Base-by-base conservation (phyloP, 2,113 vertebrate genomes). In the Melanotaenia duboulayi region DNA sequence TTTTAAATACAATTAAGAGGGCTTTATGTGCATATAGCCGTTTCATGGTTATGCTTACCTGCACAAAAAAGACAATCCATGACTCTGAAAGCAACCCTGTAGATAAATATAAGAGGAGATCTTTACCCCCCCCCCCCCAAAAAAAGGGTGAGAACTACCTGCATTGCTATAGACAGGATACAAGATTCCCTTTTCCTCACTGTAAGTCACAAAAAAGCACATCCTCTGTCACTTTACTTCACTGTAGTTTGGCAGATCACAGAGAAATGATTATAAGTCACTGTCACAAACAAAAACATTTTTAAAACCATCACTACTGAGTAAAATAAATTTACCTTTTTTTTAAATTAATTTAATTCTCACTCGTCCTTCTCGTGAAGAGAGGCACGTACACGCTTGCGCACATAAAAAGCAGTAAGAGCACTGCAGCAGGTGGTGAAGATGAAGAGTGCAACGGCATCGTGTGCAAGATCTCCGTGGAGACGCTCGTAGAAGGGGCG, bases 401-500 rank as follows among this genome's bases (percentile, higher is more conserved):
- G 95, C 91, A 99, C 94, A 32, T 93, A 92, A 69, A 95, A 71
- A 0, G 96, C 96, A 0, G 96, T 98, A 39, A 97, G 94, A 7
- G 96, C 74, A 0, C 96, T 96, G 94, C 95, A 96, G 90, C 90
- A 92, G 19, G 94, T 92, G 0, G 96, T 96, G 83, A 96, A 81
- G 83, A 96, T 92, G 81, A 97, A 98, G 32, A 98, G 91, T 17
- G 92, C 94, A 0, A 94, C 94, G 35, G 96, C 96, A 7, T 97
- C 89, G 3, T 96, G 95, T 0, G 94, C 96, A 28, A 94, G 87
- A 20, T 92, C 92, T 0, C 92, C 86, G 7, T 99, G 97, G 1
- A 98, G 94, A 1, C 87, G 55, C 60, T 96, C 94, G 3, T 97
- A 99, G 70, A 97, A 90, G 28, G 89, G 65, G 4, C 94, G 86